These are phyloP conservation scores for Lepidothrix coronata DNA, from an alignment of 2,113 vertebrate genomes.

Conservation along the genomic window DNA sequence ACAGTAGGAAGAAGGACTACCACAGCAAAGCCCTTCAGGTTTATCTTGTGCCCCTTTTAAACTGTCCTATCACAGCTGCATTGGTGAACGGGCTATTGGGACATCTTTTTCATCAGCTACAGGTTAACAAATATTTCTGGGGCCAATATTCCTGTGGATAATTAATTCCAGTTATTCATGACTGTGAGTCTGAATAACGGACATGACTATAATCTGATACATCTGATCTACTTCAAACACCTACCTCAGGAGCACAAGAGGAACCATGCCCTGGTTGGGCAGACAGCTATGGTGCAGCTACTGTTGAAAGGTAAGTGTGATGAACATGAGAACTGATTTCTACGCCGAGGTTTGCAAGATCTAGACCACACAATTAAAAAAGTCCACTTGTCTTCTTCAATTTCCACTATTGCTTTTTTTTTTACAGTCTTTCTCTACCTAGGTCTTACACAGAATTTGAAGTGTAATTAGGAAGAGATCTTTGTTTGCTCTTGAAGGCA, in stretches of 20 bases:
- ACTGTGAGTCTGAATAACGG: neutral
- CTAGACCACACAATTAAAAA: neutral
- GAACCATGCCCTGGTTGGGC: neutral
- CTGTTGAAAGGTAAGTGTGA: neutral
- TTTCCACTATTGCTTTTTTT: neutral
- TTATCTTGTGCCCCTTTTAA: neutral
- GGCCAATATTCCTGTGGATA: neutral
- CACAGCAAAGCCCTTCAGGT: neutral
- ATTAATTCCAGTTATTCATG: neutral
- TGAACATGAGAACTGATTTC: neutral
- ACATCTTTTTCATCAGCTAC: neutral
- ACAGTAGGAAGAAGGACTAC: neutral
- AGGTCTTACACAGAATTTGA: neutral
- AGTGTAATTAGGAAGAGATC: neutral
- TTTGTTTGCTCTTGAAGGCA: neutral
- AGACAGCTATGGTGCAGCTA: neutral
- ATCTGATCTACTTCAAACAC: neutral
- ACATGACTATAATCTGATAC: neutral
- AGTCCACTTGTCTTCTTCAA: neutral
- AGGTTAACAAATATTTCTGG: neutral
- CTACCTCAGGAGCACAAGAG: neutral
- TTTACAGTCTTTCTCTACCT: neutral
- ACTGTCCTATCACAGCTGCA: neutral
- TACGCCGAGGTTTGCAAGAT: neutral
- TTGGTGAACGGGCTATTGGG: neutral